A percentile compares a stretch with the other conserved stretches of the same genome.
Evolutionary conservation across 2,797 vertebrate species (phyloP).

Genomic region (Neoniphon sammara): DNA sequence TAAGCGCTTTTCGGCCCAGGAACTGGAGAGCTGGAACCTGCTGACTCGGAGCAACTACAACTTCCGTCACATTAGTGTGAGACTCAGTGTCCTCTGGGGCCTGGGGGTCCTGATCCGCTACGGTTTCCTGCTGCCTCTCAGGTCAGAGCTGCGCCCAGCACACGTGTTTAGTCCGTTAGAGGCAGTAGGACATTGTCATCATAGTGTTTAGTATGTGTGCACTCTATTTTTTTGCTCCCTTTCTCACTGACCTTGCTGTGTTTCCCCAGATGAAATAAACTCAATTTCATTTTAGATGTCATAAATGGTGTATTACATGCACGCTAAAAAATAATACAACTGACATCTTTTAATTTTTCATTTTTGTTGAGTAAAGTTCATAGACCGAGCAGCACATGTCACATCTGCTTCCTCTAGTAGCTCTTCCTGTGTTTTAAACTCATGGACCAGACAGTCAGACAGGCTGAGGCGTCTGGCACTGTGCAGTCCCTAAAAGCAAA

Average conservation of each 20-base stretch:
- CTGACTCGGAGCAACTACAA: conserved; percentile 94
- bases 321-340: no score
- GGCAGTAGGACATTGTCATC: neutral
- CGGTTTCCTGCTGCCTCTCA: conserved; percentile 91
- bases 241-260: neutral
- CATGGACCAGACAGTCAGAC: no score
- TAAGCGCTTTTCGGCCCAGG: conserved; percentile 91
- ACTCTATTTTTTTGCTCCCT: neutral
- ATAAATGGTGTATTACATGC: no score
- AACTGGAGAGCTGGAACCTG: conserved; percentile 94
- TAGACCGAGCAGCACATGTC: no score
- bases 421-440: no score
- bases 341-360: no score
- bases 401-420: no score
- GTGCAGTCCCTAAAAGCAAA: no score
- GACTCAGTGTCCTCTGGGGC: conserved; percentile 89
- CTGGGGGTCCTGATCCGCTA: conserved; percentile 91
- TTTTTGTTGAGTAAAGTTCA: no score
- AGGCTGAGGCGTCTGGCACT: no score
- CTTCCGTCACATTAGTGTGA: conserved; percentile 90
- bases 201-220: neutral
- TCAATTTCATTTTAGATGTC: neutral
- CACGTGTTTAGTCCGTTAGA: no score
- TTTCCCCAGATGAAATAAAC: neutral
- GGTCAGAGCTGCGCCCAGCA: conserved; percentile 76